Conservation (phyloP, 1,140 invertebrate species). For the Sinella curviseta region DNA sequence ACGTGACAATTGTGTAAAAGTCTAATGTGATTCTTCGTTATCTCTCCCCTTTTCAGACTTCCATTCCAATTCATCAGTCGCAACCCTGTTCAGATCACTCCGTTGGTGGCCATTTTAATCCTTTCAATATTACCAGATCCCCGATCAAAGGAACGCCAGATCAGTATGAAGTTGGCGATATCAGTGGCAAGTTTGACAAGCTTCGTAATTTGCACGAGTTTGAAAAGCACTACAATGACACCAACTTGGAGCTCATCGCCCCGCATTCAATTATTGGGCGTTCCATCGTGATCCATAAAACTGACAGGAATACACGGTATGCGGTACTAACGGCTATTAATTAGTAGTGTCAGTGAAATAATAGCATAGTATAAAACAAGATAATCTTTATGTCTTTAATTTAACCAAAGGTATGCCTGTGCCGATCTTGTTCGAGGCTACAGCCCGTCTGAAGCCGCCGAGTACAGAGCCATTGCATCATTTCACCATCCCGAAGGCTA, state of each 20-base stretch:
- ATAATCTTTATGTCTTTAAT: not conserved
- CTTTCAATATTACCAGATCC: constrained; percentile 67
- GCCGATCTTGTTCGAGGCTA: constrained; percentile 82
- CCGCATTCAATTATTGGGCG: constrained; percentile 77
- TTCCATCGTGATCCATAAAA: constrained; percentile 82
- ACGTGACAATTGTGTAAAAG: not conserved
- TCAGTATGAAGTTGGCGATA: constrained; percentile 84
- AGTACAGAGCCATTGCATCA: constrained; percentile 82
- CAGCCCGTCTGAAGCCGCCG: constrained; percentile 76
- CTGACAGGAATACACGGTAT: constrained; percentile 61
- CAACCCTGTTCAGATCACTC: constrained; percentile 71
- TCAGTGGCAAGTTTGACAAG: constrained; percentile 84
- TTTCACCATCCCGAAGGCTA: constrained; percentile 87
- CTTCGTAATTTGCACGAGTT: constrained; percentile 57
- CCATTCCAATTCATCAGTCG: constrained; percentile 43
- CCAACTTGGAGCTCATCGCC: constrained; percentile 80
- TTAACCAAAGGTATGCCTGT: constrained; percentile 72
- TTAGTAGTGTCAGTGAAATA: constrained; percentile 38
- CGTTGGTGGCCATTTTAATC: constrained; percentile 81
- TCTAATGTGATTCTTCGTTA: not conserved
- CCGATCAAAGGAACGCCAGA: constrained; percentile 72
- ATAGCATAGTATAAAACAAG: constrained; percentile 7
- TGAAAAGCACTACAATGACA: constrained; percentile 73
- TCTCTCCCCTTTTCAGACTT: constrained; percentile 32
- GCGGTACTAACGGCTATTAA: not conserved